Base-by-base conservation (phyloP, 2,888 invertebrate genomes). In the Dynastes maya region DNA sequence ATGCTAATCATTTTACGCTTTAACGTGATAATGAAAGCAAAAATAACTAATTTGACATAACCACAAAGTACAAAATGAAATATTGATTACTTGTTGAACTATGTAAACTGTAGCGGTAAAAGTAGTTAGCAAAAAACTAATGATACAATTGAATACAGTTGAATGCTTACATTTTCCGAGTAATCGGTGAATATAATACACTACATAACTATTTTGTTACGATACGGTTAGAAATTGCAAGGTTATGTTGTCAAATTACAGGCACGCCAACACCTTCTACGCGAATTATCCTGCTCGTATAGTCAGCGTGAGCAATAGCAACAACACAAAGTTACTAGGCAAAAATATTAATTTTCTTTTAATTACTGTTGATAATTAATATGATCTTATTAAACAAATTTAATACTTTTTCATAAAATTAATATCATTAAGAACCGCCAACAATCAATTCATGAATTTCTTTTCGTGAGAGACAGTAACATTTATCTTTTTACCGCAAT, bases 161-260 rank as follows among this genome's bases (percentile, higher is more conserved):
- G 27, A 49, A 2, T 51, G 61, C 72, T 72, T 72, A 72, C 72
- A 58, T 72, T 68, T 68, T 68, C 49, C 27, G 22, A 49, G 27
- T 6, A 68, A 49, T 68, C 67, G 67, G 67, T 8, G 8, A 68
- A 49, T 68, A 27, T 61, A 58, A 40, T 58, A 5, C n/a, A 37
- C 72, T 72, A 61, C 72, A 72, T 61, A 45, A 22, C 40, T 72
- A 72, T 61, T 72, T 58, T 61, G 6, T 58, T 65, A 4, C 16
- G 40, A 53, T n/a, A 55, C 8, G 45, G 32, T 29, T 55, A 32
- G 22, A 16, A 53, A 11, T 53, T 22, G 4, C 9, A 45, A 61
- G 72, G 72, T 74, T 74, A 74, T 74, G 72, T 74, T 74, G 63
- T 74, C 72, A 74, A 58, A 61, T 45, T 61, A 29, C 72, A 74